These are phyloP conservation scores for Dromas ardeola DNA, from an alignment of 2,113 vertebrate genomes.

Conservation along the genomic window DNA sequence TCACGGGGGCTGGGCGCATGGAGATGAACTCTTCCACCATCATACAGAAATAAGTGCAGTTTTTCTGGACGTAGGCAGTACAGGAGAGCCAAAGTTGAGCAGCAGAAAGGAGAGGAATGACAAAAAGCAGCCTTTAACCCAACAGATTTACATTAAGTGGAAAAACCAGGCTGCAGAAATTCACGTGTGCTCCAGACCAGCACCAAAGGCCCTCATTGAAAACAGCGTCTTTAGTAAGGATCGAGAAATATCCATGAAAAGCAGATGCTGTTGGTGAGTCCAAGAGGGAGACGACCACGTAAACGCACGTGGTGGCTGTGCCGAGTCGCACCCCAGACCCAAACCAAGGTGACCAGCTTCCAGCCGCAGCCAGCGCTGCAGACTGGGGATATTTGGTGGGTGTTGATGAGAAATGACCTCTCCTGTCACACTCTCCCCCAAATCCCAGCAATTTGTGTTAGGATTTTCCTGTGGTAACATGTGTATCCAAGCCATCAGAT, in stretches of 20 bases:
- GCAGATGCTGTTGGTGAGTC: rapidly evolving
- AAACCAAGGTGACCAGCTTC: neutral
- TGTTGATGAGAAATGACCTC: neutral
- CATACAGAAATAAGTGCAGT: neutral
- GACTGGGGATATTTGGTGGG: neutral
- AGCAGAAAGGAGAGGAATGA: neutral
- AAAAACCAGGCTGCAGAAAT: neutral
- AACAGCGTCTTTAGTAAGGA: neutral
- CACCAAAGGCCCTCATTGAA: neutral
- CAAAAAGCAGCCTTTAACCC: neutral
- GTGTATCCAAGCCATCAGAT: neutral
- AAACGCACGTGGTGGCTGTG: neutral
- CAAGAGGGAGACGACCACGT: too few relatives aligned
- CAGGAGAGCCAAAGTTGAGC: neutral
- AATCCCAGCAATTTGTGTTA: neutral
- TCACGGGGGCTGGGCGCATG: rapidly evolving
- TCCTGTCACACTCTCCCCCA: neutral
- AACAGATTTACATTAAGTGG: neutral
- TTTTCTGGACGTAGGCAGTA: neutral
- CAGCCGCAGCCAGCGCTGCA: neutral
- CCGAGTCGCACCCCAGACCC: neutral
- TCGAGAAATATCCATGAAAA: neutral
- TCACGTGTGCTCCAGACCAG: rapidly evolving
- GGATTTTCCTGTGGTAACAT: rapidly evolving
- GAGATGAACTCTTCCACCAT: neutral